Base-by-base conservation (phyloP, 1,140 invertebrate genomes). In the Meloidogyne chitwoodi region DNA sequence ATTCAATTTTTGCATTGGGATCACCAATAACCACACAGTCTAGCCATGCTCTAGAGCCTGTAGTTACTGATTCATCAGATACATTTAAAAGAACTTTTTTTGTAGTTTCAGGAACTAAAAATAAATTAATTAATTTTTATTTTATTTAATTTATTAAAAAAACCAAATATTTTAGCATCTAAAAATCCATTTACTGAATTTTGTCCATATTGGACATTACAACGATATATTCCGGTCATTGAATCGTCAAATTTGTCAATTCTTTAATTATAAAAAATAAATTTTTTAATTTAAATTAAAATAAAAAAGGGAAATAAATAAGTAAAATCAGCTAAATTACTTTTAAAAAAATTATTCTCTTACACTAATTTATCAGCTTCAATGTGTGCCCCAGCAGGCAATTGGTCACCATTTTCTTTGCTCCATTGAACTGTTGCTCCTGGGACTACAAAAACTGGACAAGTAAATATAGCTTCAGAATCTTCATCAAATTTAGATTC, bases 11-110 rank as follows among this genome's bases (percentile, higher is more conserved):
- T 1, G 85, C 85, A 26, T 72, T 79, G 10, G 84, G 74, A 63
- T 86, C 85, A 14, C 85, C 85, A 19, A 79, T 78, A 8, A 87
- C 84, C 22, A 83, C 81, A 48, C 85, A 86, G 56, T 86, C 85
- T 22, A 86, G 73, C 85, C 85, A 86, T 38, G 78, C 85, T 38
- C 82, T 64, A 26, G 87, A 86, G 31, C 85, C 85, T 14, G 85
- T 75, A n/a, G 79, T 67, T 31, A 85, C 81, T 14, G 75, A 83
- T 41, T 87, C 85, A 24, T 79, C 69, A 1, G 83, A 85, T 2
- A 83, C 84, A 72, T 87, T 87, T 27, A 86, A 41, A 16, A 83
- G 61, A 1, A 86, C 85, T 79, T 86, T 86, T 48, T 87, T 87
- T 41, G 83, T 86, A 14, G 85, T 87, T 63, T 86, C 85, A 22